Evolutionary conservation across 1,140 invertebrate genomes (phyloP), one percentile per base, ranked within the genome.

Genomic region (Limonius californicus): DNA sequence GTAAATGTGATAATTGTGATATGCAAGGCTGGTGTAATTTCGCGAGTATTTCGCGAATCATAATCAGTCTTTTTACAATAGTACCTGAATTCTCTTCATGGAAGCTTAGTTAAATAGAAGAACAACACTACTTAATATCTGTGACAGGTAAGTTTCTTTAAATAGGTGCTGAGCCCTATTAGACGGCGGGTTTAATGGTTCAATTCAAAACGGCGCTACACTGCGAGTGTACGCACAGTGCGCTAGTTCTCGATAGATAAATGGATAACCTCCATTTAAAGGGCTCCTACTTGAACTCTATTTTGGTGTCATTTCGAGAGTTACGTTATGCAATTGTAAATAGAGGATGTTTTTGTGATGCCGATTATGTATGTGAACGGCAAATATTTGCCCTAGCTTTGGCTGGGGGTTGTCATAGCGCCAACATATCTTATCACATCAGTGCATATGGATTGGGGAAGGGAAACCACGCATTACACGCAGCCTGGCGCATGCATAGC

Each of bases 1-100:
- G 63, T 73, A 70, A 72, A 69, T 74, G 72, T 74, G 71, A 74
- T 74, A 74, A 64, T 67, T 74, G 72, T 74, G 72, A 74, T 74
- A 67, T 66, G 59, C 56, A 67, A 67, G 56, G 50, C 59, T 61
- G 59, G 59, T 53, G 35, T 27, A 53, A 54, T 54, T 56, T 63
- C 68, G 68, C 67, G 67, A 62, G 60, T 53, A 16, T 54, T 57
- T 62, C 61, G 61, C 63, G 61, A 61, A 55, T 55, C 32, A 54
- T 60, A 61, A 62, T 39, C 67, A 61, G 62, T 69, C 61, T 63
- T 32, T 59, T 42, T 50, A 55, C 45, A 61, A 54, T 42, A 61
- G 57, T 60, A 64, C 59, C 59, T 60, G 55, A 63, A 43, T 35
- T 65, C 57, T 59, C 69, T 72, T 62, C 64, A 65, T 65, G 43